Conservation (phyloP, 2,113 vertebrate genomes). For the Paraplagusia blochii region DNA sequence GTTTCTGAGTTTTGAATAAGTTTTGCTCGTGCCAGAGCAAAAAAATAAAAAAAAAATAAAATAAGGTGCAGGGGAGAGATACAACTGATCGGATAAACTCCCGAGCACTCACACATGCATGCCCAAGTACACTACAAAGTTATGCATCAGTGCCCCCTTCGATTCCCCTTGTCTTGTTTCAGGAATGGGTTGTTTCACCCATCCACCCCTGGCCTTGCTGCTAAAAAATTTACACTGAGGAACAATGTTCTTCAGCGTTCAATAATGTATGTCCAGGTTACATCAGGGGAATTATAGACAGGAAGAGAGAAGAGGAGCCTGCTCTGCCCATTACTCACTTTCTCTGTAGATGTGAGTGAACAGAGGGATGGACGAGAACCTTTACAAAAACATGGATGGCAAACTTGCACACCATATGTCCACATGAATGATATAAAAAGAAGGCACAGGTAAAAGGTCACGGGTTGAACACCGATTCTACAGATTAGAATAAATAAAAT, state of each 20-base stretch:
- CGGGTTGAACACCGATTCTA: too few species aligned
- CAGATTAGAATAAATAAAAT: too few species aligned
- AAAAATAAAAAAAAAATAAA: neutral
- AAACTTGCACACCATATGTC: neutral
- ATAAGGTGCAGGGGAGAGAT: constrained; percentile 24
- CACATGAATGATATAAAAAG: too few species aligned
- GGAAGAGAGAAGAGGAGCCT: constrained; percentile 13
- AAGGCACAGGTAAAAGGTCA: too few species aligned
- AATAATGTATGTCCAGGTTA: constrained; percentile 59
- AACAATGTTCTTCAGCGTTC: constrained; percentile 58
- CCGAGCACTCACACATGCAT: neutral
- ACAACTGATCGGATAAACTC: constrained; percentile 5
- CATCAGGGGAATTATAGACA: constrained; percentile 26
- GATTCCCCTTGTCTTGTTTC: neutral
- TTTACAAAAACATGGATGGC: neutral
- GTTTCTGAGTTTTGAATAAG: neutral
- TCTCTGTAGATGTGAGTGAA: neutral
- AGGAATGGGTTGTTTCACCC: constrained; percentile 36
- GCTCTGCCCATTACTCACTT: constrained; percentile 6
- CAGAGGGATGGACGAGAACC: neutral
- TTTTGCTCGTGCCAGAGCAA: neutral
- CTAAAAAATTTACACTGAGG: constrained; percentile 56
- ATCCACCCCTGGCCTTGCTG: constrained; percentile 37
- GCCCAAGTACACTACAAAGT: neutral
- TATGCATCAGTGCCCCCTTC: constrained; percentile 37